Evolutionary conservation across 1,140 invertebrate species (phyloP), one percentile per base, ranked within the genome.

Genomic region (Drosophila insularis): DNA sequence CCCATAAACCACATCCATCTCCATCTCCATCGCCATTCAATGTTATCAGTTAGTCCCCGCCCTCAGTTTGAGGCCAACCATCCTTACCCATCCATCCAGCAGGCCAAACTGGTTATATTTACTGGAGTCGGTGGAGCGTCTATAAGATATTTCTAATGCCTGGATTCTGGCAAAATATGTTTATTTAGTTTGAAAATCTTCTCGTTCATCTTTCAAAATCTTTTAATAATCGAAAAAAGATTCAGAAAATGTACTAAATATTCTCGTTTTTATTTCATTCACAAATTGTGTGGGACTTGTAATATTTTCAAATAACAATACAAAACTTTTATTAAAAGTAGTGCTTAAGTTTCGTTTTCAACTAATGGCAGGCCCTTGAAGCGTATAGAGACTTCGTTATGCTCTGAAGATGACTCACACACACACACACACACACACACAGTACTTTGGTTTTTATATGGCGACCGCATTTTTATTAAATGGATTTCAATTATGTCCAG

Each of bases 401-500:
- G 43, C 43, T 43, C 13, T 4, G 1, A 50, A 50, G 43, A 50
- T 21, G 17, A 19, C 43, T 4, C 10, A 6, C 4, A 27, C 23
- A 23, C 23, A 23, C 27, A 27, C 27, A 27, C 23, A 27, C 23
- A 27, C 23, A 27, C 23, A 27, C 4, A 27, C 35, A 13, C 17
- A 21, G 43, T 11, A 6, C 10, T 37, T 11, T 21, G 31, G 66
- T 64, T 72, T 66, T 63, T 77, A 73, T 81, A 81, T 78, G 78
- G 81, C 77, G 74, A 80, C 79, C 82, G 72, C 77, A 73, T 87
- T 87, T 87, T 89, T 77, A 89, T 89, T 89, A 89, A 89, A 89
- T 78, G 84, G 84, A 89, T 89, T 89, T 89, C 84, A 89, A 89
- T 89, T 89, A 89, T 80, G 78, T 80, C 80, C 81, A 71, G 68